Evolutionary conservation across 2,113 vertebrate species (phyloP).

Genomic region (Capreolus pygargus): DNA sequence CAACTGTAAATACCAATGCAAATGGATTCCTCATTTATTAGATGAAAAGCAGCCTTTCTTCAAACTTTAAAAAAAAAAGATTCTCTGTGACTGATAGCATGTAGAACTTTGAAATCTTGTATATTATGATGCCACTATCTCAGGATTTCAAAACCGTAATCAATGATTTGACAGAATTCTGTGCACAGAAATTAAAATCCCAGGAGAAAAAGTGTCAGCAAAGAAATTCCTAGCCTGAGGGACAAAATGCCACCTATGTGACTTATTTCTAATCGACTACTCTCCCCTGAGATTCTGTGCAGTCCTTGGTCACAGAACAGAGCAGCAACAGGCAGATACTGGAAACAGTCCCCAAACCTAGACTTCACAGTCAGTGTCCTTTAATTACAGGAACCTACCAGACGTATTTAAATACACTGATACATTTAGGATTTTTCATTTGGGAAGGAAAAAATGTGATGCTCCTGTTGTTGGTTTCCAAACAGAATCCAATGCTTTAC

Average conservation of each 20-base stretch:
- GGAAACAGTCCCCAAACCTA: not conserved
- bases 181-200: slow-evolving; percentile 4
- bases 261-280: not conserved
- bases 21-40: not conserved
- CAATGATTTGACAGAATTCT: not conserved
- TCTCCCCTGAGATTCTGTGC: not conserved
- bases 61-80: not conserved
- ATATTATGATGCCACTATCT: not conserved
- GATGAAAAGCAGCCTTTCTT: not conserved
- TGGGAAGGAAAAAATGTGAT: not conserved
- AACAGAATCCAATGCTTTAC: not conserved
- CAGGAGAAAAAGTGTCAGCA: not conserved
- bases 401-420: not conserved
- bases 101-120: not conserved
- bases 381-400: not conserved
- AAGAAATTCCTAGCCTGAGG: not conserved
- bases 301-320: not conserved
- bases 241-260: not conserved
- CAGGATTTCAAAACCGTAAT: not conserved
- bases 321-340: not conserved
- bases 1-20: not conserved
- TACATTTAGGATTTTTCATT: not conserved
- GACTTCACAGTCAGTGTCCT: not conserved
- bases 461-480: not conserved
- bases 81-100: not conserved